Evolutionary conservation across 2,797 vertebrate genomes (phyloP).

Genomic region (Spondyliosoma cantharus): DNA sequence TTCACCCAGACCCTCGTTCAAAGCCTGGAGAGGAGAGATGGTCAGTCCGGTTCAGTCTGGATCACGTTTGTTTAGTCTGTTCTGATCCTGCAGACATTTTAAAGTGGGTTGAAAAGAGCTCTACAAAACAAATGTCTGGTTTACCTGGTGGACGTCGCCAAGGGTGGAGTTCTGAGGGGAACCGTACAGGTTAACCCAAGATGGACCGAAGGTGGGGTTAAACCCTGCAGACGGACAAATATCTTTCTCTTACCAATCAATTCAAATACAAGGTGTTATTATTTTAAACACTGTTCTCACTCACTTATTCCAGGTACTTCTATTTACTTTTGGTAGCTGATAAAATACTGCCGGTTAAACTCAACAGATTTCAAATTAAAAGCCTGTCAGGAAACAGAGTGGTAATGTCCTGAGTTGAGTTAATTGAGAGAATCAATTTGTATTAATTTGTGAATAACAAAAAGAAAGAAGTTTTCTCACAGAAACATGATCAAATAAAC

Average conservation of each 20-base stretch:
- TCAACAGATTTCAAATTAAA: neutral
- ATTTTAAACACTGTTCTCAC: too few species aligned
- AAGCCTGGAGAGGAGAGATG: slow-evolving; percentile 63
- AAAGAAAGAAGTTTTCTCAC: too few species aligned
- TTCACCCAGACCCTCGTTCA: slow-evolving; percentile 91
- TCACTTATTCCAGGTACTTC: too few species aligned
- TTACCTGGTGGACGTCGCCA: slow-evolving; percentile 86
- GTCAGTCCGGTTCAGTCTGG: slow-evolving; percentile 1
- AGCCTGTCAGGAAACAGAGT: neutral
- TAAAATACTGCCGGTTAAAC: neutral
- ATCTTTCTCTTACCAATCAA: neutral
- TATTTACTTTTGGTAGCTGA: too few species aligned
- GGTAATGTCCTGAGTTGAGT: neutral
- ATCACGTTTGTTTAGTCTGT: neutral
- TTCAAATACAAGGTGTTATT: neutral
- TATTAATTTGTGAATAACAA: too few species aligned
- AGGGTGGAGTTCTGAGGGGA: slow-evolving; percentile 90
- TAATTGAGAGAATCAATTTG: too few species aligned
- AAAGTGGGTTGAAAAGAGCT: neutral
- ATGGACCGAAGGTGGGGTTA: slow-evolving; percentile 92
- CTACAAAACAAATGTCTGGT: neutral
- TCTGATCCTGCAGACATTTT: neutral
- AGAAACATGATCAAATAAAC: neutral
- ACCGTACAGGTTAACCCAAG: slow-evolving; percentile 94
- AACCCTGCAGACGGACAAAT: slow-evolving; percentile 84